Percentiles rank a stretch among this genome's conserved stretches.
Conservation (phyloP, 2,113 vertebrate species). For the Promerops cafer region DNA sequence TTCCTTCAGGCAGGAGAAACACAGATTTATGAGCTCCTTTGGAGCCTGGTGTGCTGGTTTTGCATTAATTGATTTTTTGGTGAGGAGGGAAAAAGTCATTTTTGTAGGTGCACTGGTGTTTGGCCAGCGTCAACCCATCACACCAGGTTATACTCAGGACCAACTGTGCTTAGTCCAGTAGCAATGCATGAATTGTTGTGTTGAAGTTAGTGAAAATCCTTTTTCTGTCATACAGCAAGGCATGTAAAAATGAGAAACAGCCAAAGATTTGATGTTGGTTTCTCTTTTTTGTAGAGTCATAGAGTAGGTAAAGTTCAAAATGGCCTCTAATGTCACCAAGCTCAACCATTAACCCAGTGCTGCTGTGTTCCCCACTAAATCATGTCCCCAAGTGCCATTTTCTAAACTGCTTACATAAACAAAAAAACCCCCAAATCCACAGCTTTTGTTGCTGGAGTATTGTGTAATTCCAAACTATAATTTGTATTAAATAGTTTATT, state of each 20-base stretch:
- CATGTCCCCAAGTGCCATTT: not conserved
- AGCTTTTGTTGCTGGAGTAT: not conserved
- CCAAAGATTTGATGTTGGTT: not conserved
- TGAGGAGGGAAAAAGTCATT: not conserved
- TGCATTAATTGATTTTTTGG: not conserved
- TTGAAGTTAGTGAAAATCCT: not conserved
- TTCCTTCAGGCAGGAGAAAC: not conserved
- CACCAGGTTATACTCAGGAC: not conserved
- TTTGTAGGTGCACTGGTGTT: not conserved
- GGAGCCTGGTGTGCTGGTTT: not conserved
- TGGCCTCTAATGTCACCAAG: not conserved
- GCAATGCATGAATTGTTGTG: not conserved
- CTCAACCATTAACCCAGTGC: not conserved
- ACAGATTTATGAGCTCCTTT: not conserved
- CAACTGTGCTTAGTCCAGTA: not conserved
- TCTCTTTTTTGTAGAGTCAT: not conserved
- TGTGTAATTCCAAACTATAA: not conserved
- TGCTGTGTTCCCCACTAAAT: not conserved
- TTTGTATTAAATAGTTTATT: not conserved
- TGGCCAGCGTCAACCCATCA: not conserved
- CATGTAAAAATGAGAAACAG: not conserved
- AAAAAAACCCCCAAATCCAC: not conserved
- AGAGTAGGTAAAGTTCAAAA: not conserved
- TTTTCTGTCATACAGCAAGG: not conserved
- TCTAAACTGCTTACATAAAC: not conserved